Evolutionary conservation across 2,888 invertebrate species (phyloP), one percentile per base, ranked within the genome.

Genomic region (Phengaris arion): DNA sequence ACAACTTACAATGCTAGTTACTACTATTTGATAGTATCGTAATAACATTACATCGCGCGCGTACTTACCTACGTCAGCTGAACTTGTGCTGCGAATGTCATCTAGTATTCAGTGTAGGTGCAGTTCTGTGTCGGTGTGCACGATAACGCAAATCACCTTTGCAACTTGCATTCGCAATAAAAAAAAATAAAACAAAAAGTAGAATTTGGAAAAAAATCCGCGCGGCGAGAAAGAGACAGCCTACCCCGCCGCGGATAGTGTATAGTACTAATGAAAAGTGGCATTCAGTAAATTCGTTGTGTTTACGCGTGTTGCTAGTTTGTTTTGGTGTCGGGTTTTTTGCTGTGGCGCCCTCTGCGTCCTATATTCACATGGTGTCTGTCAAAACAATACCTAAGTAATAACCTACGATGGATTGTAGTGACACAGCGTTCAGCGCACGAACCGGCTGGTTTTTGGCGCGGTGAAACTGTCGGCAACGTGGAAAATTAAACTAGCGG

Each of bases 181-280:
- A 83, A 83, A 81, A 83, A 82, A 83, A 81, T 83, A 82, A 86
- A 87, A 84, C 84, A 82, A 81, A 85, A 86, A 81, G 82, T 82
- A 82, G 81, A 85, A 87, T 87, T 86, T 84, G 83, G 87, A 78
- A 89, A 84, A 88, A 88, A 86, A 87, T 83, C 82, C 83, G 78
- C 80, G 80, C 77, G 78, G 92, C 79, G 87, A 77, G 91, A 93
- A 85, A 87, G 92, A 88, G 93, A 92, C 89, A 82, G 81, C 80
- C 79, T 85, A 87, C 76, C 79, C 84, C 83, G 81, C 82, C 84
- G 84, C 87, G 88, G 82, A 83, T 90, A 88, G 89, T 92, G 92
- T 91, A 92, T 92, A 91, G 90, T 88, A 91, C 86, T 91, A 91
- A 93, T 93, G 92, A 92, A 93, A 93, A 92, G 91, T 92, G 91